Conservation (phyloP, 2,113 vertebrate genomes). For the Charina bottae region DNA sequence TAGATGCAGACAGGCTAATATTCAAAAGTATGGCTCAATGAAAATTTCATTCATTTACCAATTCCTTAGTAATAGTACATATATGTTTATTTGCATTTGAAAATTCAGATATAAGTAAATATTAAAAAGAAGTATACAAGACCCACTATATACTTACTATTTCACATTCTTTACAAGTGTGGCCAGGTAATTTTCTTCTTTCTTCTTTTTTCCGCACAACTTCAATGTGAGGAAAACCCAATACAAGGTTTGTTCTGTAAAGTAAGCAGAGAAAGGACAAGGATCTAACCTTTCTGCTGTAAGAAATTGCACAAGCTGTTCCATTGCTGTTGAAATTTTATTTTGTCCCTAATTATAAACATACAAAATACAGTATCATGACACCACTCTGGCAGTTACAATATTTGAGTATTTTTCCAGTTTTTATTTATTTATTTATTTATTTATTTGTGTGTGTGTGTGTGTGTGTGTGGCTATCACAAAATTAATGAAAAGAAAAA, state of each 20-base stretch:
- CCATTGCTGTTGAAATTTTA: not conserved
- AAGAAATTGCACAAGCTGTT: not conserved
- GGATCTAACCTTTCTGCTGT: not conserved
- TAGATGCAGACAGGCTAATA: not conserved
- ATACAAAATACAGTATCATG: not conserved
- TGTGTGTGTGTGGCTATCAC: not conserved
- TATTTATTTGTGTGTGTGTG: too few species aligned
- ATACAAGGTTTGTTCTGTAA: slow-evolving; percentile 72
- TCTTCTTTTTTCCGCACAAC: slow-evolving; percentile 97
- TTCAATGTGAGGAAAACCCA: slow-evolving; percentile 87
- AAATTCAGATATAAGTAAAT: not conserved
- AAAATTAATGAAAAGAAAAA: not conserved
- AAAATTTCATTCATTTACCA: not conserved
- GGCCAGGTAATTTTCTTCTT: slow-evolving; percentile 88
- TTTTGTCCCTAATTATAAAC: not conserved
- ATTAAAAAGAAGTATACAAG: slow-evolving; percentile 3
- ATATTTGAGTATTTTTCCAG: not conserved
- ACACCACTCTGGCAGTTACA: not conserved
- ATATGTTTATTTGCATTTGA: not conserved
- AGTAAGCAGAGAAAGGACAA: slow-evolving; percentile 10
- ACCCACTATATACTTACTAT: slow-evolving; percentile 78
- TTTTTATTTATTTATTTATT: too few species aligned
- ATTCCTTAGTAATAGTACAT: not conserved
- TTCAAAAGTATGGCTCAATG: not conserved
- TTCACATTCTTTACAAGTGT: slow-evolving; percentile 97